These are phyloP conservation scores for Maccullochella peelii DNA, from an alignment of 2,113 vertebrate species.

Conservation along the genomic window DNA sequence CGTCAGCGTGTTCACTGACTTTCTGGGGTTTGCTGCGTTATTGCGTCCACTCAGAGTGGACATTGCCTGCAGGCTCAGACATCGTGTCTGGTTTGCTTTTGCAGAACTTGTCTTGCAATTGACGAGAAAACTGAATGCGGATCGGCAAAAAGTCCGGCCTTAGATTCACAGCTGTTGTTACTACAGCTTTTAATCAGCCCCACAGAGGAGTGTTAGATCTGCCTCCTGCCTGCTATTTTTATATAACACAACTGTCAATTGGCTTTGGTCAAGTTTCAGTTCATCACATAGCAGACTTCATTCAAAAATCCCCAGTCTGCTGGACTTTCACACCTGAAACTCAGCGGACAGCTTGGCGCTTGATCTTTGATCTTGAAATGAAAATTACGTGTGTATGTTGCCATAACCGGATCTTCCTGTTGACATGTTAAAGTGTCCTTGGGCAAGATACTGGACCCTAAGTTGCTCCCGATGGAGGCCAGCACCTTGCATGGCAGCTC, in stretches of 20 bases:
- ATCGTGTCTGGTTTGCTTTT: neutral
- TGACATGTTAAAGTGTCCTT: no score
- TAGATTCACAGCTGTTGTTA: neutral
- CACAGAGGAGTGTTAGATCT: neutral
- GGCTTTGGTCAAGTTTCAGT: neutral
- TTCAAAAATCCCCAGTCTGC: neutral
- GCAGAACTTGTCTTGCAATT: neutral
- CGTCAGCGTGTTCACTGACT: neutral
- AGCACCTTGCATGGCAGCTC: no score
- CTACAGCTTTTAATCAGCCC: neutral
- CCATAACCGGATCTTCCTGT: no score
- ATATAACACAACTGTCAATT: constrained; percentile 1
- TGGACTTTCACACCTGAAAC: no score
- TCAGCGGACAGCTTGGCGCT: neutral
- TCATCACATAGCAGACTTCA: neutral
- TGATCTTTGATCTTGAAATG: neutral
- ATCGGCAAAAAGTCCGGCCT: neutral
- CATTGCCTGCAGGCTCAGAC: neutral
- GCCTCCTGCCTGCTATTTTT: constrained; percentile 21
- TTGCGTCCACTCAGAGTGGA: neutral
- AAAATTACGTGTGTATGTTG: neutral
- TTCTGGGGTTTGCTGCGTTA: neutral
- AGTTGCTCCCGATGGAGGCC: no score
- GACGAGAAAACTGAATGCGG: neutral
- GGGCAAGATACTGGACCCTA: no score